phyloP scores from a whole-genome alignment of 2,888 invertebrate genomes.

The Stegophylla sp. region DNA sequence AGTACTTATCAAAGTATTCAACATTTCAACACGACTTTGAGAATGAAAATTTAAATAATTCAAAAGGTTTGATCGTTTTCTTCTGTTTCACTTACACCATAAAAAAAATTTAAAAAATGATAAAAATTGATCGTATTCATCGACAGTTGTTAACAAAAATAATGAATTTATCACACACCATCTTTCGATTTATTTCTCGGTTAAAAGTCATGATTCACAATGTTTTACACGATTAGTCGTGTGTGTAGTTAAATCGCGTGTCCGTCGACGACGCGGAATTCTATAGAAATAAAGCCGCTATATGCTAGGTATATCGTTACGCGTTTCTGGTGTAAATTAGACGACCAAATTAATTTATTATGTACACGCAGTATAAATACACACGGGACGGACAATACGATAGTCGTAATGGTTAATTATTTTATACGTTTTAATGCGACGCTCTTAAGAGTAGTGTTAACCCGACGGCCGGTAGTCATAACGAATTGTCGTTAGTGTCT shows the following conservation, averaged over 20 bases:
- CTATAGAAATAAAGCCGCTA: background rate
- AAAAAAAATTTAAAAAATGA: background rate
- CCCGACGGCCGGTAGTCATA: background rate
- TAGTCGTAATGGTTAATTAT: background rate
- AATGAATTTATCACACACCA: background rate
- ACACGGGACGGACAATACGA: background rate
- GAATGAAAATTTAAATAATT: too few species aligned
- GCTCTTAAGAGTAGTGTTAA: conserved; percentile 14
- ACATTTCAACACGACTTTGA: too few species aligned
- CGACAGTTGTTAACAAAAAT: background rate
- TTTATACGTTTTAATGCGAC: conserved; percentile 5
- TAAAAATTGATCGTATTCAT: background rate
- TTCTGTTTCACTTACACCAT: too few species aligned
- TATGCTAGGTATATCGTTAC: background rate
- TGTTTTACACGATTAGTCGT: background rate
- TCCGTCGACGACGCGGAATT: background rate
- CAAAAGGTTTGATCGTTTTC: too few species aligned
- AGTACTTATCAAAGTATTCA: too few species aligned
- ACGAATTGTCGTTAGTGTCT: conserved; percentile 37
- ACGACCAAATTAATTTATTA: background rate
- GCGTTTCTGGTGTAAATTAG: too few species aligned
- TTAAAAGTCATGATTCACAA: background rate
- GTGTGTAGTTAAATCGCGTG: background rate
- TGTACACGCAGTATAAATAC: background rate
- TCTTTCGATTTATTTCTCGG: background rate